These are phyloP conservation scores for Eupithecia insigniata DNA, from an alignment of 2,888 invertebrate species.

Conservation along the genomic window DNA sequence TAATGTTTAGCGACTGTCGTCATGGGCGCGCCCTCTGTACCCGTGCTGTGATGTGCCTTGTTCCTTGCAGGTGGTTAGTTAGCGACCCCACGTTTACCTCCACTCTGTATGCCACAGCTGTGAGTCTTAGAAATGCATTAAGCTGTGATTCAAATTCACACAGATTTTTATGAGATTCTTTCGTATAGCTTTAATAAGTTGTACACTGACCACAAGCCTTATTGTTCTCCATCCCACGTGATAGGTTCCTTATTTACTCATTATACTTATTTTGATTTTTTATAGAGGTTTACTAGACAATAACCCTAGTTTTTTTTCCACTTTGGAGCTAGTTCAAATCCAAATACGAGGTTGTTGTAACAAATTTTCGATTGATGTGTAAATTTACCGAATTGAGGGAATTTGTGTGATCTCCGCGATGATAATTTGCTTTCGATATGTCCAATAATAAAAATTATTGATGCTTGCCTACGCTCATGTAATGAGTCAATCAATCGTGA, in stretches of 20 bases:
- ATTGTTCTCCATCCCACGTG: not conserved
- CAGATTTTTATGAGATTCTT: not conserved
- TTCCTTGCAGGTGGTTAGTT: conserved; percentile 26
- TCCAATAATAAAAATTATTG: not conserved
- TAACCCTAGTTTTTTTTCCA: not conserved
- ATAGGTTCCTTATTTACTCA: not conserved
- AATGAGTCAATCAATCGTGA: not conserved
- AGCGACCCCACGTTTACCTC: conserved; percentile 22
- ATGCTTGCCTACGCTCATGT: not conserved
- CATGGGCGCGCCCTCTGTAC: conserved; percentile 29
- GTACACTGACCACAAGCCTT: not conserved
- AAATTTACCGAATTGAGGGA: not conserved
- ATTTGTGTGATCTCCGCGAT: not conserved
- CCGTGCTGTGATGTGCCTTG: conserved; percentile 23
- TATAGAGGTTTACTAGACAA: not conserved
- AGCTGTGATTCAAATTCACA: not conserved
- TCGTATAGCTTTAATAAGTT: conserved; percentile 3
- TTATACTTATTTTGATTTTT: not conserved
- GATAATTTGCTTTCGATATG: not conserved
- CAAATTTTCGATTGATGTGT: not conserved
- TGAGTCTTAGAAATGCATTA: conserved; percentile 19
- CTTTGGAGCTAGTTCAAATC: not conserved
- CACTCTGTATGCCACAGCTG: conserved; percentile 24
- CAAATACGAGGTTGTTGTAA: not conserved
- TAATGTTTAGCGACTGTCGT: not conserved